A percentile compares a stretch with the other conserved stretches of the same genome.
phyloP scores from a whole-genome alignment of 2,797 vertebrate genomes.

The Hyperoplus immaculatus region DNA sequence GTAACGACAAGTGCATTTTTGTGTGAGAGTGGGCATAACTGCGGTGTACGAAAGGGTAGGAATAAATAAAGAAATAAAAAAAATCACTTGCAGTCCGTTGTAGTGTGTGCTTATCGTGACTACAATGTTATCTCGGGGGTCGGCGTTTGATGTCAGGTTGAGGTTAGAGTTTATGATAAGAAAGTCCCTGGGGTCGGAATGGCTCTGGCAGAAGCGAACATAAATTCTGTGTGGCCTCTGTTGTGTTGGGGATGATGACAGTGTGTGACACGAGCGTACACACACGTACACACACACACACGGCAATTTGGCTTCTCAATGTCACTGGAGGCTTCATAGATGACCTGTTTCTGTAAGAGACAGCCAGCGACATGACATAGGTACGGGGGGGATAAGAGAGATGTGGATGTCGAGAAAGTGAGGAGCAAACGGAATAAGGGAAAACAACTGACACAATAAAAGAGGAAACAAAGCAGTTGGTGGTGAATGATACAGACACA shows the following conservation, averaged over 20 bases:
- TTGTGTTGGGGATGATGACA: constrained; percentile 74
- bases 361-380: constrained; percentile 65
- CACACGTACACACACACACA: constrained; percentile 58
- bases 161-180: constrained; percentile 90
- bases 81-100: constrained; percentile 48
- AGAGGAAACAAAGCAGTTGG: constrained; percentile 23
- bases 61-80: background rate
- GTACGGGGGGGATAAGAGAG: constrained; percentile 47
- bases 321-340: constrained; percentile 81
- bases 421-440: constrained; percentile 14
- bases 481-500: constrained; percentile 7
- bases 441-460: constrained; percentile 21
- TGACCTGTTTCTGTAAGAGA: constrained; percentile 84
- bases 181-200: constrained; percentile 83
- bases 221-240: constrained; percentile 85
- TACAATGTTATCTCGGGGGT: constrained; percentile 82
- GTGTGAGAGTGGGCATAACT: background rate
- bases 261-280: constrained; percentile 65
- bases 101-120: constrained; percentile 71
- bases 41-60: background rate
- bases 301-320: constrained; percentile 83
- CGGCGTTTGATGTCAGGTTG: constrained; percentile 80
- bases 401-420: constrained; percentile 48
- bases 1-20: constrained; percentile 14
- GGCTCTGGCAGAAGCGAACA: constrained; percentile 78